Evolutionary conservation across 2,113 vertebrate genomes (phyloP).

Genomic region (Micromys minutus): DNA sequence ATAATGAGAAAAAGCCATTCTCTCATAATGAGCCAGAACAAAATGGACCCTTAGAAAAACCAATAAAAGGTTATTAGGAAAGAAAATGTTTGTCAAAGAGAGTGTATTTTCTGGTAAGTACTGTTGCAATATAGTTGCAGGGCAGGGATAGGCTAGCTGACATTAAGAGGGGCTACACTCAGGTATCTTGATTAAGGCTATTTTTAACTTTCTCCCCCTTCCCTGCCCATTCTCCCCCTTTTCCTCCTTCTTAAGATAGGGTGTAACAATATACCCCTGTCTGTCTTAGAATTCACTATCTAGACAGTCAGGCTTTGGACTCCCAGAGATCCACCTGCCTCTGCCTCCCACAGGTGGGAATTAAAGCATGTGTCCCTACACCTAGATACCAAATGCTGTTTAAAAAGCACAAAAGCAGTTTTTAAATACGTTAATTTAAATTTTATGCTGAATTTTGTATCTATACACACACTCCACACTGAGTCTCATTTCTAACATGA

Average conservation of each 20-base stretch:
- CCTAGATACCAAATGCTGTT: not conserved
- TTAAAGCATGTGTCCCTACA: not conserved
- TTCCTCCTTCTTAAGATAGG: not conserved
- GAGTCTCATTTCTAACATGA: not conserved
- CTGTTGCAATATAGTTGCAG: constrained; percentile 61
- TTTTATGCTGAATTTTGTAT: not conserved
- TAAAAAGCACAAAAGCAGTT: constrained; percentile 33
- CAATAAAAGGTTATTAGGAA: constrained; percentile 83
- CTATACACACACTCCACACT: not conserved
- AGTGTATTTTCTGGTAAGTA: constrained; percentile 75
- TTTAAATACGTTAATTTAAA: not conserved
- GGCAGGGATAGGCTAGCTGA: not conserved
- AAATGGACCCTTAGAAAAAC: constrained; percentile 83
- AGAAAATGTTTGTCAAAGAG: constrained; percentile 78
- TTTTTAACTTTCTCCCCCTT: not conserved
- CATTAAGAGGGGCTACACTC: constrained; percentile 68
- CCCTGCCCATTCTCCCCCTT: not conserved
- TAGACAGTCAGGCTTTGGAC: not conserved
- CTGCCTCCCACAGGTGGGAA: not conserved
- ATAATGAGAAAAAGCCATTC: constrained; percentile 81
- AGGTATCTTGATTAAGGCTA: constrained; percentile 44
- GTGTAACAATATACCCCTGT: not conserved
- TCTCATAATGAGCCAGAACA: constrained; percentile 80
- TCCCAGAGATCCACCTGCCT: not conserved
- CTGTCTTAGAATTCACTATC: not conserved